Percentiles rank a stretch among this genome's conserved stretches.
Evolutionary conservation across 2,113 vertebrate genomes (phyloP).

Genomic region (Anguilla japonica): DNA sequence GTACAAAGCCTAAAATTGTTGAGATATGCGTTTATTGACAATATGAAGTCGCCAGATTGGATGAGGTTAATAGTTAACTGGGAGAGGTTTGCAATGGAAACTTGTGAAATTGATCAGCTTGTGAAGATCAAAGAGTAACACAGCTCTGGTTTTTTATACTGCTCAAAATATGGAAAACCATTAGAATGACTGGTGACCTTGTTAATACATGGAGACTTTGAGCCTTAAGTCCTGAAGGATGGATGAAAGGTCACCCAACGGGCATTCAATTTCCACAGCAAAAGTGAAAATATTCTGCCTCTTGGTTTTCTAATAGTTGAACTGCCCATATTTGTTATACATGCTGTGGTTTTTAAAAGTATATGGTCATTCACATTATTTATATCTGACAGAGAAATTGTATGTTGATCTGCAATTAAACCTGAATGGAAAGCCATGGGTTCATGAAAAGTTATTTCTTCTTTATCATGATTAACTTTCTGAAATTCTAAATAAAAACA

Average conservation of each 20-base stretch:
- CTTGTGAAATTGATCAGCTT: not conserved
- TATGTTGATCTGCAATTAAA: not conserved
- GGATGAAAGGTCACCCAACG: not conserved
- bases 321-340: too few relatives aligned
- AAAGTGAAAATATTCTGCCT: not conserved
- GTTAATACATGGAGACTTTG: not conserved
- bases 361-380: not conserved
- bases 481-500: not conserved
- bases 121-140: not conserved
- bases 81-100: slow-evolving; percentile 6
- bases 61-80: not conserved
- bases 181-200: not conserved
- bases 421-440: not conserved
- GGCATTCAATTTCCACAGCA: not conserved
- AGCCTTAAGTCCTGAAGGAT: not conserved
- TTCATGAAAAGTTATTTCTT: not conserved
- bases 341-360: too few relatives aligned
- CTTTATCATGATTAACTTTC: not conserved
- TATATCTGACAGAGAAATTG: not conserved
- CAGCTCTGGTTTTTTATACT: not conserved
- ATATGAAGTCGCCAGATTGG: not conserved
- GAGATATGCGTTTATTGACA: not conserved
- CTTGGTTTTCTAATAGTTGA: not conserved
- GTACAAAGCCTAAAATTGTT: not conserved
- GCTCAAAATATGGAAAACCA: not conserved